Evolutionary conservation across 92 coral and sea anemone genomes (phyloP), one percentile per base, ranked within the genome.

Genomic region (Ricordea florida): DNA sequence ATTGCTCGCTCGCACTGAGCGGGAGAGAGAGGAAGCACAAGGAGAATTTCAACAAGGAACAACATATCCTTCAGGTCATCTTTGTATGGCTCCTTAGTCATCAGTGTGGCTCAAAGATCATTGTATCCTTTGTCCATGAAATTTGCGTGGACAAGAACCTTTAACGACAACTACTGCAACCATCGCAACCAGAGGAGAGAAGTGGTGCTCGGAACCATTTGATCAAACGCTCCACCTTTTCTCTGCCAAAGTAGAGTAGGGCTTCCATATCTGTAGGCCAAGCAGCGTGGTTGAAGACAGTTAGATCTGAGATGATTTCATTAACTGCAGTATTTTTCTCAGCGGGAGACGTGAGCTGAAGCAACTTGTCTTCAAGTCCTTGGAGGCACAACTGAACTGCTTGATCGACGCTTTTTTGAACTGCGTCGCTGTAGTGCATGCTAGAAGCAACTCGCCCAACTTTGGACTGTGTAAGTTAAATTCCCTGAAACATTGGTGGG

Each of bases 301-400:
- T 53, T 25, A 70, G 28, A 25, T 70, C 66, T 70, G 66, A 53
- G 66, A 70, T 53, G 23, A 53, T 25, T 34, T 34, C 66, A 53
- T 70, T 53, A 52, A 69, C 77, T 69, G 77, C 32, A 69, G 77
- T 63, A 69, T 10, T 69, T 52, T 69, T 69, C 77, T 69, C 65
- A 69, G 65, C 50, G 37, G 38, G 37, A n/a, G n/a, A n/a, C 52
- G 26, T 69, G 77, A 18, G 65, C 77, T 69, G 77, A 69, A 69
- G 77, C 77, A 53, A 69, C 63, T 34, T 69, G 77, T 69, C 77
- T 69, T 69, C 77, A 69, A 69, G 77, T 69, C 66, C 78, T 55
- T 69, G 17, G 25, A 69, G 64, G 65, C 77, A 69, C 17, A 69
- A 24, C 65, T 69, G 64, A 22, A 69, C 77, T 51, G 77, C 65